Percentiles rank a stretch among this genome's conserved stretches.
These are phyloP conservation scores for Istiophorus platypterus DNA, from an alignment of 2,113 vertebrate genomes.

Conservation along the genomic window DNA sequence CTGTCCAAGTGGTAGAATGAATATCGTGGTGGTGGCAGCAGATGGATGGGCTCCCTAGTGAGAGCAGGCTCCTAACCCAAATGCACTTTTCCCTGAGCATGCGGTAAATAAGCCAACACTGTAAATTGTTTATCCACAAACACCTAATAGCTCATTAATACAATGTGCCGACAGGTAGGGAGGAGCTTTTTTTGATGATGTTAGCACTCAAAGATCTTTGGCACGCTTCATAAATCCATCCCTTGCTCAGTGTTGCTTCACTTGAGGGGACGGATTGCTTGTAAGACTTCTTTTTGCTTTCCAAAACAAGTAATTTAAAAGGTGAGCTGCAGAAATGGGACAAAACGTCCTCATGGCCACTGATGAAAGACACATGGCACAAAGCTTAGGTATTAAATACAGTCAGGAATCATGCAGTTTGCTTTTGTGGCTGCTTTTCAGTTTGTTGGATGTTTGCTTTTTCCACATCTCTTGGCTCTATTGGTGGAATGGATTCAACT, in stretches of 20 bases:
- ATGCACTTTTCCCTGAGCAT: constrained; percentile 77
- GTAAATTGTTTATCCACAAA: constrained; percentile 80
- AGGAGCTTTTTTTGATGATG: constrained; percentile 80
- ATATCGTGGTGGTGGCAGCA: constrained; percentile 71
- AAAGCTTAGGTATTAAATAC: constrained; percentile 52
- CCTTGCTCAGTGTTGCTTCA: constrained; percentile 45
- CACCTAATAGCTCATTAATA: constrained; percentile 83
- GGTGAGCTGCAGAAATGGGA: constrained; percentile 63
- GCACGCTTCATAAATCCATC: constrained; percentile 74
- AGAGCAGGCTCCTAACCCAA: constrained; percentile 70
- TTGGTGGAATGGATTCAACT: constrained; percentile 74
- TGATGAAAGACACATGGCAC: constrained; percentile 62
- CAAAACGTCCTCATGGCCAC: constrained; percentile 73
- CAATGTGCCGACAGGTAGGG: constrained; percentile 69
- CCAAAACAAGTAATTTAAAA: constrained; percentile 67
- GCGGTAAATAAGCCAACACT: constrained; percentile 77
- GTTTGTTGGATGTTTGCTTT: constrained; percentile 61
- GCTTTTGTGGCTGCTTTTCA: constrained; percentile 60
- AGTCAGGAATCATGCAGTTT: constrained; percentile 59
- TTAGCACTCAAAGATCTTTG: constrained; percentile 72
- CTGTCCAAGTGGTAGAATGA: constrained; percentile 73
- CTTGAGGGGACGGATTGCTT: constrained; percentile 50
- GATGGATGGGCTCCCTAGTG: constrained; percentile 78
- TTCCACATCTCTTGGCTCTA: constrained; percentile 61
- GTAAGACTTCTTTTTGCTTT: constrained; percentile 47